A percentile compares a stretch with the other conserved stretches of the same genome.
phyloP scores from a whole-genome alignment of 2,888 invertebrate genomes.

The Atrina japonica region DNA sequence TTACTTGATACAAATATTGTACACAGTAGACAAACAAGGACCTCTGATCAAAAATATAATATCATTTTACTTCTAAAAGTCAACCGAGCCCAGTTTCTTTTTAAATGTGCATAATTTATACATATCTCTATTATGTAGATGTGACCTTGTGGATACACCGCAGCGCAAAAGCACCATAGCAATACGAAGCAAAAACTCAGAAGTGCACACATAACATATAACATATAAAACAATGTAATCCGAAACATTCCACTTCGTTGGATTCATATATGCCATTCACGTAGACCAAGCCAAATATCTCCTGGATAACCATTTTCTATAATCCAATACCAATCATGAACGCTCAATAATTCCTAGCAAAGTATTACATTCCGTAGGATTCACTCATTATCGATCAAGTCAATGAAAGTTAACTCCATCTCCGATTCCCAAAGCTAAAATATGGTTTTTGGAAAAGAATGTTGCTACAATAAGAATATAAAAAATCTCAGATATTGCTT shows the following conservation, averaged over 20 bases:
- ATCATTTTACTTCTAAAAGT: too few species aligned
- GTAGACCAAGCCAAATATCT: slow-evolving; percentile 65
- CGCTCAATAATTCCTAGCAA: slow-evolving; percentile 69
- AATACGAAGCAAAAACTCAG: slow-evolving; percentile 62
- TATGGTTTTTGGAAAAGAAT: too few species aligned
- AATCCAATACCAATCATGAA: slow-evolving; percentile 69
- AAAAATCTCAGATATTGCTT: too few species aligned
- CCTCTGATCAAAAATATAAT: too few species aligned
- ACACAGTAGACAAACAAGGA: too few species aligned
- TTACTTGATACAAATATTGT: too few species aligned
- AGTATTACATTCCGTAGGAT: slow-evolving; percentile 70
- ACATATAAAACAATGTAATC: slow-evolving; percentile 66
- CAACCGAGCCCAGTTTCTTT: too few species aligned
- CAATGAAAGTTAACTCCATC: too few species aligned
- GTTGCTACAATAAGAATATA: too few species aligned
- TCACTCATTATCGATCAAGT: slow-evolving; percentile 71
- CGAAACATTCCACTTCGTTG: slow-evolving; percentile 63
- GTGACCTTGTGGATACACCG: slow-evolving; percentile 18
- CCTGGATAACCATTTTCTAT: slow-evolving; percentile 60
- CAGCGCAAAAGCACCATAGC: slow-evolving; percentile 57
- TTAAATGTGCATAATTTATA: too few species aligned
- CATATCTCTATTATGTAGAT: too few species aligned
- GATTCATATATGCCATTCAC: slow-evolving; percentile 52
- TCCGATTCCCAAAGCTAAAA: too few species aligned
- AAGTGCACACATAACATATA: slow-evolving; percentile 63